A percentile compares a stretch with the other conserved stretches of the same genome.
phyloP scores from a whole-genome alignment of 2,888 invertebrate genomes.

The Sarcophaga subvicina region DNA sequence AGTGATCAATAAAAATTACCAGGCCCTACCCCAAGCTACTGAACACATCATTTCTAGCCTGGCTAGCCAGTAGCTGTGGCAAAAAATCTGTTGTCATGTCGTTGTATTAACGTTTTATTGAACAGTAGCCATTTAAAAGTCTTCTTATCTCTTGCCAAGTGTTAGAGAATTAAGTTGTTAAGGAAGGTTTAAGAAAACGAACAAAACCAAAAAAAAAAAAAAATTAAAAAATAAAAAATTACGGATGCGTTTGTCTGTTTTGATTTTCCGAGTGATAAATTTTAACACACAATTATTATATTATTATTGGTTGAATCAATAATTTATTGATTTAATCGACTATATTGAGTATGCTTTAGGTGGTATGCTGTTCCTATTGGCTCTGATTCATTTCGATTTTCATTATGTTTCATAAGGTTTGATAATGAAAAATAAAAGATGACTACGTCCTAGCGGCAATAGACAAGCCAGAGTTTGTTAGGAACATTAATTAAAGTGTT shows the following conservation, averaged over 20 bases:
- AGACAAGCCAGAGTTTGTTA: too few relatives aligned
- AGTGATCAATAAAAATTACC: background rate
- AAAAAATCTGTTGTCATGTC: background rate
- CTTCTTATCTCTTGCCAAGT: constrained; percentile 8
- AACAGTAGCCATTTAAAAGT: constrained; percentile 19
- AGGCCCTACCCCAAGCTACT: background rate
- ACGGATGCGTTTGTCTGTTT: constrained; percentile 29
- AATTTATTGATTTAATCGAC: constrained; percentile 32
- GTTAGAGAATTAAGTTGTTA: constrained; percentile 19
- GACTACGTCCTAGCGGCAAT: too few relatives aligned
- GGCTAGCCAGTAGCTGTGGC: background rate
- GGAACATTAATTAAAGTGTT: background rate
- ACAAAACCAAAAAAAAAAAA: background rate
- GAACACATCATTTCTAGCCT: background rate
- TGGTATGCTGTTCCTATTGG: background rate
- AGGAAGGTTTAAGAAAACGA: too few relatives aligned
- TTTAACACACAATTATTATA: constrained; percentile 21
- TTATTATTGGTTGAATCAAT: constrained; percentile 7
- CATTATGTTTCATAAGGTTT: background rate
- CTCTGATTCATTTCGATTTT: background rate
- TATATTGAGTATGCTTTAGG: constrained; percentile 10
- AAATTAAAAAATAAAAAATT: constrained; percentile 17
- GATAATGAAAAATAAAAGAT: too few relatives aligned
- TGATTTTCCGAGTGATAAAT: constrained; percentile 41
- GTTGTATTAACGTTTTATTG: constrained; percentile 15